Evolutionary conservation across 1,140 invertebrate species (phyloP), one percentile per base, ranked within the genome.

Genomic region (Cotesia chilonis): DNA sequence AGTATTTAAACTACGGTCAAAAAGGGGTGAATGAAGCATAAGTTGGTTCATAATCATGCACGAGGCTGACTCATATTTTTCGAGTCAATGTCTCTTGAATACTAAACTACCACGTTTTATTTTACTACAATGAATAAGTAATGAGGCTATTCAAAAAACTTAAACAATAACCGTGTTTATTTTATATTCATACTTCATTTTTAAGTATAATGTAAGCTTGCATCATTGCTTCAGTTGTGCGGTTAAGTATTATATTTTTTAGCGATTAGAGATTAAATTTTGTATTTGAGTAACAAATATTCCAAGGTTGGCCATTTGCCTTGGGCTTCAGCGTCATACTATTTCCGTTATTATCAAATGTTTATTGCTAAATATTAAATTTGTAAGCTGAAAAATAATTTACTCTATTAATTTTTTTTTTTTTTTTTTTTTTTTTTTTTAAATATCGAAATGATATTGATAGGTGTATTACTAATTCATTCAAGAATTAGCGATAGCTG

Each of bases 221-320:
- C 17, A 61, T 20, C 9, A 28, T 10, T 59, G 28, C 20, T 47
- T 47, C 41, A 9, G 60, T 10, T 35, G 28, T 28, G 28, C 28
- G 1, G 28, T 28, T 1, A 28, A 28, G 28, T 28, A 28, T 28
- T 28, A 28, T 28, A 28, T 28, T 28, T 28, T 28, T 28, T 28
- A 28, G 28, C 28, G 35, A 36, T 4, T 70, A 12, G 35, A 51
- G 38, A 35, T 64, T 36, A 63, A 37, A n/a, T n/a, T 41, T 28
- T 38, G 14, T 64, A 38, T 69, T 41, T 38, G n/a, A 12, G 17
- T 55, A 76, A 74, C 69, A 76, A 69, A 72, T 72, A 68, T 76
- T 72, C 77, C 77, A 81, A 81, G 80, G 78, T 79, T 81, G 77
- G 74, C 76, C 69, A 61, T 75, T 79, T 71, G 78, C 76, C 80